Conservation (phyloP, 2,113 vertebrate genomes). For the Puntigrus tetrazona region DNA sequence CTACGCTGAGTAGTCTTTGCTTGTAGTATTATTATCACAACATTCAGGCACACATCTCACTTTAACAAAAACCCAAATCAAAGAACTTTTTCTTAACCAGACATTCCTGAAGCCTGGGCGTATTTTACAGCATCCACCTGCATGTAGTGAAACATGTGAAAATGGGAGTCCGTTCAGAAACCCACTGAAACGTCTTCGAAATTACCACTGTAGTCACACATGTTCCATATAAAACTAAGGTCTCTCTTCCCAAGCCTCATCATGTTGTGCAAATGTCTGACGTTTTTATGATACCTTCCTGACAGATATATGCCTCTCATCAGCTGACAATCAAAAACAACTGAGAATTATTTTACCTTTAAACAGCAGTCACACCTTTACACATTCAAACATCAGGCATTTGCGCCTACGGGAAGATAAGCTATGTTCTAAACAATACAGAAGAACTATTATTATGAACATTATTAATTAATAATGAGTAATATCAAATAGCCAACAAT, state of each 20-base stretch:
- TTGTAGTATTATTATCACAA: neutral
- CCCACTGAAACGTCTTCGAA: neutral
- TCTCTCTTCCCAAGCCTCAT: neutral
- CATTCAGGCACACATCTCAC: neutral
- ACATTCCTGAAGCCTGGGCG: constrained; percentile 7
- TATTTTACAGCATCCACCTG: constrained; percentile 55
- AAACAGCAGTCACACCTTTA: neutral
- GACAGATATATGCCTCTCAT: constrained; percentile 23
- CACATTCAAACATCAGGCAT: neutral
- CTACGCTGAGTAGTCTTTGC: neutral
- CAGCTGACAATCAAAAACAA: constrained; percentile 27
- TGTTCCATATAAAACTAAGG: constrained; percentile 29
- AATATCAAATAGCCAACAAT: neutral
- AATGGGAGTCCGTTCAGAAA: neutral
- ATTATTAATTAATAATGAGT: too few species aligned
- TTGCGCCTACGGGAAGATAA: neutral
- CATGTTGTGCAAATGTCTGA: neutral
- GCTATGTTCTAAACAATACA: neutral
- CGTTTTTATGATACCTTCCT: constrained; percentile 26
- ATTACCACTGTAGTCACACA: neutral
- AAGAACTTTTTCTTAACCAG: neutral
- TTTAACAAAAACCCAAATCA: neutral
- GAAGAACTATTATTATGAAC: neutral
- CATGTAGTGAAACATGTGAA: constrained; percentile 36
- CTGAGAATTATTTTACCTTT: constrained; percentile 21